These are phyloP conservation scores for Machaerirhynchus nigripectus DNA, from an alignment of 2,113 vertebrate species.

Conservation along the genomic window DNA sequence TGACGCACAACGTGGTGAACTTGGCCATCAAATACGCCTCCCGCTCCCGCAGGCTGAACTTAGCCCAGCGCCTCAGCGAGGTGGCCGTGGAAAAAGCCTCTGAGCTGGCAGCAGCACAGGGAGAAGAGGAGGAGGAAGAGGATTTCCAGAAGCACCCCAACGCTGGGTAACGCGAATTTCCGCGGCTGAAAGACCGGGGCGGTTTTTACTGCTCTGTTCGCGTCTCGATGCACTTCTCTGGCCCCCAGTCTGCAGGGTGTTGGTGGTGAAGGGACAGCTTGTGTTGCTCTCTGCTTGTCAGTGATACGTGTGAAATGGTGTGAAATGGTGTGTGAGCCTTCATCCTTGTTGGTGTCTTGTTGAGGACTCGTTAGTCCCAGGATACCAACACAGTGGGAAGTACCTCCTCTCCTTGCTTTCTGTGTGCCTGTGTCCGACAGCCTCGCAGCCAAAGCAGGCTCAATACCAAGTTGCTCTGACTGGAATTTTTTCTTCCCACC, in stretches of 20 bases:
- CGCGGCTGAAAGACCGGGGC: not conserved
- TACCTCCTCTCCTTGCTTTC: not conserved
- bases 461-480: not conserved
- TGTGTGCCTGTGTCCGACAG: not conserved
- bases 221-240: rapidly evolving
- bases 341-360: not conserved
- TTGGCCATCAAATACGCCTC: conserved; percentile 94
- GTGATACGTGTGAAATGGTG: rapidly evolving
- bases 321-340: too few species aligned
- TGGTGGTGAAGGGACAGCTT: not conserved
- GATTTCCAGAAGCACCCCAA: conserved; percentile 57
- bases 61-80: conserved; percentile 88
- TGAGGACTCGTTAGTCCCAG: not conserved
- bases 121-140: conserved; percentile 62
- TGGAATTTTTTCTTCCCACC: not conserved
- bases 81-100: conserved; percentile 85
- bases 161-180: conserved; percentile 71
- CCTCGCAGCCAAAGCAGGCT: not conserved
- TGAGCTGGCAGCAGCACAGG: conserved; percentile 63
- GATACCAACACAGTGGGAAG: not conserved
- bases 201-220: not conserved
- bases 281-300: not conserved
- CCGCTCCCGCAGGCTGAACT: conserved; percentile 81
- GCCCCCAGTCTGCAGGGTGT: rapidly evolving
- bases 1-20: conserved; percentile 85